A percentile compares a stretch with the other conserved stretches of the same genome.
phyloP scores from a whole-genome alignment of 2,797 vertebrate species.

The Lithobates pipiens region DNA sequence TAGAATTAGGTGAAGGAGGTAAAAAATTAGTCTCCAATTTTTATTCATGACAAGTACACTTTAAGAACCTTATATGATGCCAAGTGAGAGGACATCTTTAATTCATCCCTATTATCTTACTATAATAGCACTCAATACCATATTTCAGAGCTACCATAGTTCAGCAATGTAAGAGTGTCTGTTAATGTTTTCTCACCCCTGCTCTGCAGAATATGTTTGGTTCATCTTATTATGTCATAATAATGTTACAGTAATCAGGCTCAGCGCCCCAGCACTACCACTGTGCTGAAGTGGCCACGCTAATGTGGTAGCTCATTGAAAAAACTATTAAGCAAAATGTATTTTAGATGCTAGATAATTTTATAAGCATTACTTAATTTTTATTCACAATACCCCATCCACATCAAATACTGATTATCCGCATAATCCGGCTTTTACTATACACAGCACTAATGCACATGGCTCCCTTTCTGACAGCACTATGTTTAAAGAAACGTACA shows the following conservation, averaged over 20 bases:
- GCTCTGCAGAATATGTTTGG: slow-evolving; percentile 2
- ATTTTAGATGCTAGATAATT: slow-evolving; percentile 56
- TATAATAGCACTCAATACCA: no score
- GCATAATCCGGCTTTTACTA: slow-evolving; percentile 30
- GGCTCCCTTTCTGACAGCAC: slow-evolving; percentile 20
- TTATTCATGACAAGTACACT: no score
- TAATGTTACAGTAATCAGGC: slow-evolving; percentile 22
- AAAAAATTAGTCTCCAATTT: no score
- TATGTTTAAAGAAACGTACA: slow-evolving; percentile 21
- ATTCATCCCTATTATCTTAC: no score
- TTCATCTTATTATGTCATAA: slow-evolving; percentile 43
- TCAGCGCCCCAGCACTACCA: slow-evolving; percentile 15
- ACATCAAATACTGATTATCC: slow-evolving; percentile 49
- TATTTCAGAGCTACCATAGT: no score
- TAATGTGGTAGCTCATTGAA: slow-evolving; percentile 49
- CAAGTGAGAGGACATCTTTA: no score
- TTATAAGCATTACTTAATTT: slow-evolving; percentile 58
- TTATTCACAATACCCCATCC: slow-evolving; percentile 54
- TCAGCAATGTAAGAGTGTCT: neutral
- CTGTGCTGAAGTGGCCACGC: slow-evolving; percentile 18
- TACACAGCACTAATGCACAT: slow-evolving; percentile 21
- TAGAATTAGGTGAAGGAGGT: no score
- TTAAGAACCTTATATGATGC: no score
- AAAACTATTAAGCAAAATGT: slow-evolving; percentile 52
- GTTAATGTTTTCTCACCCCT: slow-evolving; percentile 7